Base-by-base conservation (phyloP, 2,888 invertebrate species). In the Hofmannophila pseudospretella region DNA sequence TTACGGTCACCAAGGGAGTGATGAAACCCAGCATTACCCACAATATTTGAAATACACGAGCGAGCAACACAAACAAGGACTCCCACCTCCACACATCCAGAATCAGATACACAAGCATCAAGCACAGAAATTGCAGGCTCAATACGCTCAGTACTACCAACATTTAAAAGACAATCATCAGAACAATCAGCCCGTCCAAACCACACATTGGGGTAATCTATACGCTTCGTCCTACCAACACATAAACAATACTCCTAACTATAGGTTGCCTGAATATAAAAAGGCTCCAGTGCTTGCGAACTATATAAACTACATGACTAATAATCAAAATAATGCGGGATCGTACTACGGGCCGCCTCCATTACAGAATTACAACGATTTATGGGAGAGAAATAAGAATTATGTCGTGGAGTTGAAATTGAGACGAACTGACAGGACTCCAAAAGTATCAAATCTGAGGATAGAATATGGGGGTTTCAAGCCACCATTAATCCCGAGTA, bases 401-500 rank as follows among this genome's bases (percentile, higher is more conserved):
- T 54, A 82, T 50, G 61, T 76, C 0, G 76, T 87, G 0, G 88
- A 89, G 11, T 72, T 86, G 16, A 87, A 88, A 34, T 60, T 86
- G 14, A 74, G 88, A 36, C 81, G 89, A 29, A 64, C 90, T 12
- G 91, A 91, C 10, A 87, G 90, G 38, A 90, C 90, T 45, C 75
- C 80, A 0, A 80, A 72, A 42, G 44, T 76, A 0, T 60, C 60
- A 0, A 74, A 71, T 20, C 79, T 94, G 0, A 90, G 92, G 54
- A 89, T 95, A 58, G 95, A 95, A 49, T 95, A 95, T 51, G 91
- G 92, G 2, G 92, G 94, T 0, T 95, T 95, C 51, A 93, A 92
- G 55, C 95, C 95, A 0, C 95, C 95, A 0, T 67, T 95, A 51
- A 89, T 93, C 42, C 95, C 95, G 0, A 95, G 95, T 0, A 87